These are phyloP conservation scores for Heterotilapia buettikoferi DNA, from an alignment of 2,113 vertebrate genomes.

Conservation along the genomic window DNA sequence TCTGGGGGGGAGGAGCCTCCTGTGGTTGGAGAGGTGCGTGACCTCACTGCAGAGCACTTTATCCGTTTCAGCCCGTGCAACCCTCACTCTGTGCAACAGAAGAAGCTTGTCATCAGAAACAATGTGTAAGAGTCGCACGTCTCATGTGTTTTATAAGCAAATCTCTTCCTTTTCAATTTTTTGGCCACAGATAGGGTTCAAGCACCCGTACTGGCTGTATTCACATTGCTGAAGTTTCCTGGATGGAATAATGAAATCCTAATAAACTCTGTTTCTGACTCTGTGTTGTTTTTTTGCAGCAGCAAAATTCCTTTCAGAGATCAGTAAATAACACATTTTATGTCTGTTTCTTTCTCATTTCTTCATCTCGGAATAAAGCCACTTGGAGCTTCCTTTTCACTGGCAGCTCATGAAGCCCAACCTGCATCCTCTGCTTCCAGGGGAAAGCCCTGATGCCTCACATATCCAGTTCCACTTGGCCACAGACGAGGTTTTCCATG, in stretches of 20 bases:
- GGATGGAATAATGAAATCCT: neutral
- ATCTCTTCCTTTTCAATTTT: neutral
- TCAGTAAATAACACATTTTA: neutral
- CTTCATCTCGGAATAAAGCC: constrained; percentile 59
- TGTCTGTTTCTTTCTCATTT: neutral
- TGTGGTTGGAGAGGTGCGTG: constrained; percentile 67
- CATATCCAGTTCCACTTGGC: constrained; percentile 63
- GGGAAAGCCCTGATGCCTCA: constrained; percentile 32
- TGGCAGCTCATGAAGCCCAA: constrained; percentile 87
- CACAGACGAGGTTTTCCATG: constrained; percentile 73
- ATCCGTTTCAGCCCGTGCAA: constrained; percentile 79
- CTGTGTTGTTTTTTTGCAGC: neutral
- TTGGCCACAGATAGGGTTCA: neutral
- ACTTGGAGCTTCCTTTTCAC: constrained; percentile 83
- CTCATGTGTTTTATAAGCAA: neutral
- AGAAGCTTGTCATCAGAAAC: constrained; percentile 79
- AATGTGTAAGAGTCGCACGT: constrained; percentile 69
- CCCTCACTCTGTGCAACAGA: constrained; percentile 61
- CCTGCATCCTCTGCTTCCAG: constrained; percentile 60
- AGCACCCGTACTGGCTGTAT: neutral
- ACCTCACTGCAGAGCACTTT: constrained; percentile 78
- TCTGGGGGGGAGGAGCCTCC: constrained; percentile 70
- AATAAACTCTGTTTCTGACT: neutral
- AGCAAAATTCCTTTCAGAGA: neutral
- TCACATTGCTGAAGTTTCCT: neutral